phyloP scores from a whole-genome alignment of 2,113 vertebrate species.

The Leptobrachium ailaonicum region DNA sequence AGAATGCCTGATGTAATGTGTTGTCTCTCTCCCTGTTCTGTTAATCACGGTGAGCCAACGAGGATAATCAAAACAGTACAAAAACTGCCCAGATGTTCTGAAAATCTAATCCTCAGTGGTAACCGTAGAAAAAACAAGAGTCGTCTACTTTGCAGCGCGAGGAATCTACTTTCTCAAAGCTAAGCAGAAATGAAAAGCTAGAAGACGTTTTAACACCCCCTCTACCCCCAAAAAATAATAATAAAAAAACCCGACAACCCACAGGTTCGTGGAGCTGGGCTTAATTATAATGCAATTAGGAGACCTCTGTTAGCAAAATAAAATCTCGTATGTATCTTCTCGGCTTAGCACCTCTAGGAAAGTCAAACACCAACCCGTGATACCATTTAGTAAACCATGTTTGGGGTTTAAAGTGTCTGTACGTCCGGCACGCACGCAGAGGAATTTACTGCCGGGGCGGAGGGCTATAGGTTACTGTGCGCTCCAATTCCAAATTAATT shows the following conservation, averaged over 20 bases:
- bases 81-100: slow-evolving; percentile 42
- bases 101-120: slow-evolving; percentile 41
- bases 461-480: slow-evolving; percentile 6
- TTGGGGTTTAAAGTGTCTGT: slow-evolving; percentile 19
- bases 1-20: slow-evolving; percentile 22
- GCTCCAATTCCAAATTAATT: slow-evolving; percentile 5
- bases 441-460: background rate
- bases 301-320: slow-evolving; percentile 43
- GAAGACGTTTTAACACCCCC: slow-evolving; percentile 11
- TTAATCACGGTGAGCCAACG: slow-evolving; percentile 36
- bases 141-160: slow-evolving; percentile 31
- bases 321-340: slow-evolving; percentile 37
- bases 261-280: background rate
- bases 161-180: slow-evolving; percentile 43
- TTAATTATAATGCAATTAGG: slow-evolving; percentile 43
- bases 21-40: slow-evolving; percentile 10
- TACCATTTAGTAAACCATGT: slow-evolving; percentile 31
- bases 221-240: background rate
- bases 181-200: slow-evolving; percentile 41
- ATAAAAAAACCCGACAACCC: slow-evolving; percentile 6
- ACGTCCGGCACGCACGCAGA: background rate
- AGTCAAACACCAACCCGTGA: slow-evolving; percentile 28
- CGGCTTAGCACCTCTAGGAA: slow-evolving; percentile 41
- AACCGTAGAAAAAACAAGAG: slow-evolving; percentile 43
- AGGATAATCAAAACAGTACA: slow-evolving; percentile 38